A percentile compares a stretch with the other conserved stretches of the same genome.
Evolutionary conservation across 2,797 vertebrate genomes (phyloP).

Genomic region (Aythya fuligula): DNA sequence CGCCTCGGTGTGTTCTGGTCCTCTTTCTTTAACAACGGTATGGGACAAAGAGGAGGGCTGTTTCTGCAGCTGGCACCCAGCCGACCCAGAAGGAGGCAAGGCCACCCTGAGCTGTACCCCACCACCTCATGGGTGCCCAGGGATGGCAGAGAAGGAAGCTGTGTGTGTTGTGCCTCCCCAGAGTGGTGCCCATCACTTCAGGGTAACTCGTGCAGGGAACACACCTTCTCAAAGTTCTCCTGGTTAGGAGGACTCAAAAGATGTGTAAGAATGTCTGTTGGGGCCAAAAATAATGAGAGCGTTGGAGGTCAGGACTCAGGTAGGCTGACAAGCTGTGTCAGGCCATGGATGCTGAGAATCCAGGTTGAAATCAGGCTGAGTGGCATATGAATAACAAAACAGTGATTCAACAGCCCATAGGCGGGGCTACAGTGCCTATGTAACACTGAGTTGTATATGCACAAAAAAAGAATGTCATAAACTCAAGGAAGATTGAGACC

Average conservation of each 20-base stretch:
- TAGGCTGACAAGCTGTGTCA: background rate
- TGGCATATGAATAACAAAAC: rapidly evolving
- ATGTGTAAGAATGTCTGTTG: background rate
- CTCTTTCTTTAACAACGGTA: rapidly evolving
- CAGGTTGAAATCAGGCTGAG: background rate
- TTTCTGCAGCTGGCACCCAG: background rate
- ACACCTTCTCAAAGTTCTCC: background rate
- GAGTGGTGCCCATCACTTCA: background rate
- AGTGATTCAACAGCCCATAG: background rate
- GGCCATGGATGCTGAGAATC: background rate
- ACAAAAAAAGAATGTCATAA: background rate
- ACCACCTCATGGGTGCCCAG: background rate
- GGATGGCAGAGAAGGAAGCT: background rate
- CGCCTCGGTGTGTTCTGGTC: background rate
- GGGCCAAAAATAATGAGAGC: background rate
- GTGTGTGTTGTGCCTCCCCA: background rate
- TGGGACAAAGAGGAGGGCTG: background rate
- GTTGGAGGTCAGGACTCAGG: background rate
- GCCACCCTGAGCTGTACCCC: background rate
- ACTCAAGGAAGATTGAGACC: background rate
- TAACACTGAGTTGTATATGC: background rate
- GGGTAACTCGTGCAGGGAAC: rapidly evolving
- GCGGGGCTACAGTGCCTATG: background rate
- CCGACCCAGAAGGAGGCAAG: background rate
- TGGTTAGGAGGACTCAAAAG: background rate